These are phyloP conservation scores for Lynx canadensis DNA, from an alignment of 2,113 vertebrate species.

Conservation along the genomic window DNA sequence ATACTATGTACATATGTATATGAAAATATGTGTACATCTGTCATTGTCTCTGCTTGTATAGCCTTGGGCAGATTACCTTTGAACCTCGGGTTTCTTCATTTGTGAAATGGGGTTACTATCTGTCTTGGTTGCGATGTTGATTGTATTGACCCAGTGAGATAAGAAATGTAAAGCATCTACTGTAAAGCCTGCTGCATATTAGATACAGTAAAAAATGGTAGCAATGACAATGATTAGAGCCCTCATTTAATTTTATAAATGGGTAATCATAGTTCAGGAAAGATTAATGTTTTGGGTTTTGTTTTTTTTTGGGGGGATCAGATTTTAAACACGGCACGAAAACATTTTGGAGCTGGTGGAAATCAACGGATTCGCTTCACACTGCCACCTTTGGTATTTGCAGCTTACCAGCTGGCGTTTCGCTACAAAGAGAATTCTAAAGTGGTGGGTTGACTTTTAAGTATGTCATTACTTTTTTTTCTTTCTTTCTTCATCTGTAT, in stretches of 20 bases:
- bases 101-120: neutral
- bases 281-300: neutral
- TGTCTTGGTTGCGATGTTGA: neutral
- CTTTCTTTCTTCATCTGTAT: neutral
- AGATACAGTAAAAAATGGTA: neutral
- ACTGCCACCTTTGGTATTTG: constrained; percentile 95
- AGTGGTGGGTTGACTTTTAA: constrained; percentile 85
- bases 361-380: constrained; percentile 98
- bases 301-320: constrained; percentile 66
- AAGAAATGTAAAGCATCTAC: neutral
- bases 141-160: neutral
- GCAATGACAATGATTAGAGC: neutral
- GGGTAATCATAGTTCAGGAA: neutral
- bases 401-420: constrained; percentile 97
- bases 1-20: neutral
- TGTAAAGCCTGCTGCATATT: neutral
- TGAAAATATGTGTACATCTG: neutral
- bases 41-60: neutral
- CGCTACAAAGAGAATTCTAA: constrained; percentile 98
- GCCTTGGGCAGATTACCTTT: neutral
- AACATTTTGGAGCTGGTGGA: constrained; percentile 98
- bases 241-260: neutral
- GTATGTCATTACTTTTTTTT: neutral
- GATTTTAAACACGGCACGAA: constrained; percentile 98
- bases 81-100: neutral